Evolutionary conservation across 2,797 vertebrate genomes (phyloP).

Genomic region (Pipistrellus pipistrellus): DNA sequence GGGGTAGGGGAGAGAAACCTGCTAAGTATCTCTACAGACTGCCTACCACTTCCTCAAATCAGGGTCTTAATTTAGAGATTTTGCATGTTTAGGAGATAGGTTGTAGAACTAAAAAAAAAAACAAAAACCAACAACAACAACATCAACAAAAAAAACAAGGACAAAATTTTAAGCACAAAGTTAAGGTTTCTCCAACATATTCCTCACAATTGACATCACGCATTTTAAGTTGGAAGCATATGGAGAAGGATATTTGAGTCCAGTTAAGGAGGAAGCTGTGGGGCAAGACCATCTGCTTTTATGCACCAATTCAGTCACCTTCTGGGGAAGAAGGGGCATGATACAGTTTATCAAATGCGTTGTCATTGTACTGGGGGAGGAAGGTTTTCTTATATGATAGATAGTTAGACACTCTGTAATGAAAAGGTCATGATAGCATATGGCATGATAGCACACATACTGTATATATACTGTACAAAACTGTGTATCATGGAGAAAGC

Average conservation of each 20-base stretch:
- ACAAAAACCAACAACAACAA: too few species aligned
- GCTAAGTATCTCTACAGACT: not conserved
- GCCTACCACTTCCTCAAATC: not conserved
- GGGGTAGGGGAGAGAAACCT: not conserved
- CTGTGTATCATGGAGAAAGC: not conserved
- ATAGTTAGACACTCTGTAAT: not conserved
- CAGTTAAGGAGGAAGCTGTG: slow-evolving; percentile 71
- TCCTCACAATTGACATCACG: slow-evolving; percentile 57
- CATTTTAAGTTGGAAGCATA: slow-evolving; percentile 78
- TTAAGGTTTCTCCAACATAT: slow-evolving; percentile 57
- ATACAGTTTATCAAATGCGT: slow-evolving; percentile 33
- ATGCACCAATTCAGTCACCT: slow-evolving; percentile 63
- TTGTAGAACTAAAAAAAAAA: not conserved
- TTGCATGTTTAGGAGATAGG: not conserved
- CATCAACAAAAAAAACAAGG: not conserved
- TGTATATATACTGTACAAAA: not conserved
- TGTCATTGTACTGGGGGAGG: not conserved
- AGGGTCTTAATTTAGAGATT: not conserved
- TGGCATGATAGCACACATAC: not conserved
- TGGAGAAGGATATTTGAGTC: slow-evolving; percentile 72
- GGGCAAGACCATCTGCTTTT: slow-evolving; percentile 79
- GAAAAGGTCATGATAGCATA: not conserved
- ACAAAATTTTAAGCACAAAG: slow-evolving; percentile 45
- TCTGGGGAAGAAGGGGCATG: not conserved
- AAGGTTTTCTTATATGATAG: not conserved